Base-by-base conservation (phyloP, 2,888 invertebrate genomes). In the Tyria jacobaeae region DNA sequence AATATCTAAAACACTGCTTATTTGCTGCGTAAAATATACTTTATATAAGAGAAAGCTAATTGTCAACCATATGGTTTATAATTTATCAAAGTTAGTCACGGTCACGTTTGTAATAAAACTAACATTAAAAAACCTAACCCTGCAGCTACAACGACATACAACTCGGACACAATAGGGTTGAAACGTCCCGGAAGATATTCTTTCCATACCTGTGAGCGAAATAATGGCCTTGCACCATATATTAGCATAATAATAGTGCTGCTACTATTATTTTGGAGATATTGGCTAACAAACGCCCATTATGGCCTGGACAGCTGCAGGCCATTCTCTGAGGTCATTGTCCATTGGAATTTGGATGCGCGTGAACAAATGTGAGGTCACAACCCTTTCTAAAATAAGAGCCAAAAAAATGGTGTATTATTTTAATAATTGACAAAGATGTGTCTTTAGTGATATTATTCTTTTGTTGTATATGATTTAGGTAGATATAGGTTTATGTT, bases 211-310 rank as follows among this genome's bases (percentile, higher is more conserved):
- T 92, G 92, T 85, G 88, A 88, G 66, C 70, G 57, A 81, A 90
- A 92, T 91, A 92, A 92, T 90, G 85, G 88, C 84, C 84, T 83
- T 79, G 83, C 82, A 76, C 78, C 68, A 52, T 73, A 74, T 79
- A 93, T 94, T 94, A 84, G 86, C 94, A 94, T 94, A 92, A 94
- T 93, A 94, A 93, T 92, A 84, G 85, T 78, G 85, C 76, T 75
- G 75, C 71, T 76, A 87, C 88, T 90, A 91, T 91, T 91, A 90
- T 91, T 92, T 91, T 82, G 83, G 86, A 84, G 77, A 83, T 88
- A 87, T 88, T 84, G 89, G 89, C 87, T 86, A 88, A 89, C 87
- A 86, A 85, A 86, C 81, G 84, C 81, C 84, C 84, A 81, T 87
- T 85, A 82, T 85, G 80, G 75, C 75, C 78, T 73, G 89, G 91